These are phyloP conservation scores for Galeopsomyia nigrocyanea DNA, from an alignment of 2,888 invertebrate genomes.

Conservation along the genomic window DNA sequence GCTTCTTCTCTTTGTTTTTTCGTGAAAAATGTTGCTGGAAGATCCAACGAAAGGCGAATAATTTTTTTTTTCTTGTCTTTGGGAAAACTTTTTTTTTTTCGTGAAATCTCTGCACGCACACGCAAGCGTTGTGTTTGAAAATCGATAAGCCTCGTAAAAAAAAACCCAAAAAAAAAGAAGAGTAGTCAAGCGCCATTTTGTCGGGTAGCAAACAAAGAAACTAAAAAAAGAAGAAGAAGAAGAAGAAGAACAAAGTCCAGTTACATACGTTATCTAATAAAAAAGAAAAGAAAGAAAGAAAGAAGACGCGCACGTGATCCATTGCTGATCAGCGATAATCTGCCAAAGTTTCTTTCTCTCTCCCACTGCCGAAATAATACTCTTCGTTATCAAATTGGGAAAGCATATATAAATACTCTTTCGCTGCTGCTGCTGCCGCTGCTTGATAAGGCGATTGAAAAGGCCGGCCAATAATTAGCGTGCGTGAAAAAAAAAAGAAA, in stretches of 20 bases:
- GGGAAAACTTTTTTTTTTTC: neutral
- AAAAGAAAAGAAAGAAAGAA: too few species aligned
- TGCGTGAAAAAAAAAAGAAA: neutral
- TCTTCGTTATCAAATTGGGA: too few species aligned
- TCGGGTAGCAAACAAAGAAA: conserved; percentile 22
- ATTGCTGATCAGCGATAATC: too few species aligned
- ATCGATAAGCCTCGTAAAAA: too few species aligned
- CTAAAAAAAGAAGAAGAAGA: conserved; percentile 1
- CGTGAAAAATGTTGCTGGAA: too few species aligned
- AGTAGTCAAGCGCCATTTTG: conserved; percentile 41
- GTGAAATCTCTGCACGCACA: neutral
- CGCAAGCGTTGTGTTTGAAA: neutral
- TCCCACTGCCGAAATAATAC: too few species aligned
- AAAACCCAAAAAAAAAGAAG: neutral
- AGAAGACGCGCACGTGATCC: too few species aligned
- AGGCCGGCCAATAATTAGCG: neutral
- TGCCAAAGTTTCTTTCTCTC: too few species aligned
- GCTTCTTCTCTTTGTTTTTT: neutral
- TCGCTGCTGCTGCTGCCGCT: too few species aligned
- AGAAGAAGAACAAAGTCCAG: conserved; percentile 1
- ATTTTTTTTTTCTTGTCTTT: neutral
- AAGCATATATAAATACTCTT: too few species aligned
- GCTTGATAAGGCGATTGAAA: conserved; percentile 1
- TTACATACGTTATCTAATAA: neutral
- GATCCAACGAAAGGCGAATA: neutral